phyloP scores from a whole-genome alignment of 2,888 invertebrate species.

The Bruchidius siliquastri region DNA sequence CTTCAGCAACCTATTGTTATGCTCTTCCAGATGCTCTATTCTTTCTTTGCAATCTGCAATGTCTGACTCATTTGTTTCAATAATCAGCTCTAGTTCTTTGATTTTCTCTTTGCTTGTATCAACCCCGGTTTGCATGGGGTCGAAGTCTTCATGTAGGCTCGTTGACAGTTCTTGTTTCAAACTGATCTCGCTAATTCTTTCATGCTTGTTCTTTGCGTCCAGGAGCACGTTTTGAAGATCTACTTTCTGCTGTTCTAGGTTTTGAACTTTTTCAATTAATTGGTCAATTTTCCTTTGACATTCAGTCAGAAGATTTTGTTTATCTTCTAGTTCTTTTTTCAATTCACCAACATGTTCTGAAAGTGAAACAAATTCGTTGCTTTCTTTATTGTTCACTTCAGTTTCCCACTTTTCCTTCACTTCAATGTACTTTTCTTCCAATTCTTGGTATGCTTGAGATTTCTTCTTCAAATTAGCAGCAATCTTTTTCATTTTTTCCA shows the following conservation, averaged over 20 bases:
- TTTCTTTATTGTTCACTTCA: constrained; percentile 34
- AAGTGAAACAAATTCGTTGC: constrained; percentile 18
- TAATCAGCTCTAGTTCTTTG: constrained; percentile 68
- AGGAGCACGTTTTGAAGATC: constrained; percentile 35
- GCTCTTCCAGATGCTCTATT: constrained; percentile 63
- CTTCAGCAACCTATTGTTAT: constrained; percentile 57
- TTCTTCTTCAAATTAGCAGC: constrained; percentile 74
- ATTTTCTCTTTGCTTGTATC: constrained; percentile 50
- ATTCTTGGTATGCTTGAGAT: constrained; percentile 57
- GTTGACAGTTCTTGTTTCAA: constrained; percentile 35
- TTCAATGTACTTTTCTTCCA: constrained; percentile 50
- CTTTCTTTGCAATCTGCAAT: constrained; percentile 60
- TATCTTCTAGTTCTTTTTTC: constrained; percentile 19
- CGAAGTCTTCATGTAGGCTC: constrained; percentile 28
- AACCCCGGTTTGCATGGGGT: constrained; percentile 7
- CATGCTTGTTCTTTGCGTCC: constrained; percentile 26
- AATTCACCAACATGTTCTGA: constrained; percentile 18
- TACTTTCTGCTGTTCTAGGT: constrained; percentile 39
- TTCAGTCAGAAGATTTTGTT: constrained; percentile 14
- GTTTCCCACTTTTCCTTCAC: constrained; percentile 39
- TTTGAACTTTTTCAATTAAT: constrained; percentile 39
- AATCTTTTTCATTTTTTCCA: constrained; percentile 75
- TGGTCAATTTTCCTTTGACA: constrained; percentile 11
- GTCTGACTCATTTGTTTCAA: constrained; percentile 68
- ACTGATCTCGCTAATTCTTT: constrained; percentile 38